A percentile compares a stretch with the other conserved stretches of the same genome.
phyloP scores from a whole-genome alignment of 1,140 invertebrate genomes.

The Procambarus clarkii region DNA sequence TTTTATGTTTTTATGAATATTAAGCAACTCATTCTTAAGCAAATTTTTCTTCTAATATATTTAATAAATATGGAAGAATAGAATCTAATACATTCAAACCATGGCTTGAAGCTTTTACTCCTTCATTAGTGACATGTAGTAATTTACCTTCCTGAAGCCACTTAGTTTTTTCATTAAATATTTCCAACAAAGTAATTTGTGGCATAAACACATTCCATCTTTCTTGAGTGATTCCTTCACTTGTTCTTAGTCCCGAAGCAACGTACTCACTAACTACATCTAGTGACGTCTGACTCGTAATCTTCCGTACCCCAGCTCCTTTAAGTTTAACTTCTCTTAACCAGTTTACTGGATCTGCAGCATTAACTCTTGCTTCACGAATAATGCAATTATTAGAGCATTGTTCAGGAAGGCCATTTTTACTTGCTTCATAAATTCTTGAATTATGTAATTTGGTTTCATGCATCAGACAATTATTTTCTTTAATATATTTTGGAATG shows the following conservation, averaged over 20 bases:
- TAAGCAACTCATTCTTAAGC: background rate
- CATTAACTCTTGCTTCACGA: slow-evolving; percentile 45
- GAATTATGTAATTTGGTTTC: background rate
- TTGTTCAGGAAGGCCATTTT: background rate
- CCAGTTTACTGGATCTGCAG: slow-evolving; percentile 47
- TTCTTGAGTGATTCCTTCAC: slow-evolving; percentile 9
- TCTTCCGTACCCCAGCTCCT: slow-evolving; percentile 26
- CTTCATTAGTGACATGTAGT: background rate
- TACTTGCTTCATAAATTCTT: background rate
- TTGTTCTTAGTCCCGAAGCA: slow-evolving; percentile 32
- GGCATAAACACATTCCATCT: slow-evolving; percentile 27
- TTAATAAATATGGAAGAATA: slow-evolving; percentile 29
- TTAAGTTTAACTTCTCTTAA: slow-evolving; percentile 16
- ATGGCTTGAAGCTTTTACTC: slow-evolving; percentile 8
- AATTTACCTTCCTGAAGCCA: slow-evolving; percentile 27
- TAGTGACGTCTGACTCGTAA: background rate
- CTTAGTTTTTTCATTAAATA: slow-evolving; percentile 1
- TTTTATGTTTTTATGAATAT: too few species aligned
- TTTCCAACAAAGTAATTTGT: background rate
- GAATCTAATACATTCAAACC: slow-evolving; percentile 40
- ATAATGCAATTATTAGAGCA: background rate
- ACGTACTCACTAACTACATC: slow-evolving; percentile 8
- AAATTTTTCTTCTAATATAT: slow-evolving; percentile 7
- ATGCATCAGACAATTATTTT: background rate
- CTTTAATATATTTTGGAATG: background rate